These are phyloP conservation scores for Hyaena hyaena DNA, from an alignment of 2,113 vertebrate species.

Conservation along the genomic window DNA sequence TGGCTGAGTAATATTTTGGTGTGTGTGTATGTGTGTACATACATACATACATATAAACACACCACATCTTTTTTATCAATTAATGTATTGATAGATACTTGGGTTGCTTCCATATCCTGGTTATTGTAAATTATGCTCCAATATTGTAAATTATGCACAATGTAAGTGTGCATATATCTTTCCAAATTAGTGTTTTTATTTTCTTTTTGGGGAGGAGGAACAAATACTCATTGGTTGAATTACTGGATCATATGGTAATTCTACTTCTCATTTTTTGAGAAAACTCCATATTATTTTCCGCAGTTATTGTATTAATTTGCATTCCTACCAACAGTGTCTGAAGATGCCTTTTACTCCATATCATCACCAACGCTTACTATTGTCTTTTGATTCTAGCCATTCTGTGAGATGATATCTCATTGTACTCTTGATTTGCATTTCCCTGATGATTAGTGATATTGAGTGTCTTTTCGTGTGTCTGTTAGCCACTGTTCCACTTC, in stretches of 20 bases:
- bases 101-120: not conserved
- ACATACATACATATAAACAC: not conserved
- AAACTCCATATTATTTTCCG: not conserved
- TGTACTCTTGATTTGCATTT: not conserved
- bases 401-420: not conserved
- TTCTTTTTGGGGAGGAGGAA: not conserved
- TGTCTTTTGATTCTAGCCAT: not conserved
- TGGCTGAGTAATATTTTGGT: not conserved
- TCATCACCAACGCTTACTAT: not conserved
- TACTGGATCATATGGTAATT: not conserved
- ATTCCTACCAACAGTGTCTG: not conserved
- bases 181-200: not conserved
- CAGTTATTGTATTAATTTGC: not conserved
- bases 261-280: not conserved
- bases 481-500: not conserved
- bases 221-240: not conserved
- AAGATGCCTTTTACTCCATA: not conserved
- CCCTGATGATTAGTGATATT: not conserved
- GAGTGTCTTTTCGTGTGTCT: not conserved
- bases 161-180: not conserved
- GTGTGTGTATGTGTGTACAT: not conserved
- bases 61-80: not conserved
- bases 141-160: not conserved
- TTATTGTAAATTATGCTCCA: not conserved
- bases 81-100: not conserved